Evolutionary conservation across 2,797 vertebrate genomes (phyloP), one percentile per base, ranked within the genome.

Genomic region (Alca torda): DNA sequence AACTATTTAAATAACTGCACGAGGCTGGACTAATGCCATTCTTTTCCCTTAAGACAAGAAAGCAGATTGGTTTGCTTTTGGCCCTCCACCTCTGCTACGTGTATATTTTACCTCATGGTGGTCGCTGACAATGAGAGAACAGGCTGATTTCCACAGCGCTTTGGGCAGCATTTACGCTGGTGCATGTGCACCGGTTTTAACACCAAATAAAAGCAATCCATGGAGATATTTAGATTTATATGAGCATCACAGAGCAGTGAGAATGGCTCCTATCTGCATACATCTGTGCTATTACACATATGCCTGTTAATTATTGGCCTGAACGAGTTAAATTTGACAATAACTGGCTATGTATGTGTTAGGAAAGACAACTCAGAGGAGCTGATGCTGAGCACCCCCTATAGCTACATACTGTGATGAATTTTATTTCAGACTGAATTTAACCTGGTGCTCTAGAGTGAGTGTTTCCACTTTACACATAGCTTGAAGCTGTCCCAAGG

Each of bases 1-100:
- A 84, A 61, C 14, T 2, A 70, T 25, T 90, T 77, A 57, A 95
- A 84, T 81, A 87, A 81, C 63, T 57, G 28, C 43, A 73, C 0
- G 6, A 53, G 33, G 15, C 57, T 75, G 69, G 41, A 81, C 37
- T 8, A 33, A 54, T 89, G 69, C 46, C 24, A 11, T 50, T 84
- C 28, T 84, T 75, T 61, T 48, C 57, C 61, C 46, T 46, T 28
- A 75, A 51, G 56, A 37, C 16, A 48, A 92, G 33, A n/a, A 56
- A 76, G 41, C 30, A 92, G 59, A 30, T 76, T 70, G 43, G 31
- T 94, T 89, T 77, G 51, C 23, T 76, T 96, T 92, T 77, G 28
- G 21, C 28, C 23, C 35, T 72, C 35, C 8, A 20, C 35, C 19
- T 86, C n/a, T 50, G 21, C 50, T 79, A 17, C 6, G 10, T 13